Conservation (phyloP, 1,140 invertebrate species). For the Paraescarpia echinospica region DNA sequence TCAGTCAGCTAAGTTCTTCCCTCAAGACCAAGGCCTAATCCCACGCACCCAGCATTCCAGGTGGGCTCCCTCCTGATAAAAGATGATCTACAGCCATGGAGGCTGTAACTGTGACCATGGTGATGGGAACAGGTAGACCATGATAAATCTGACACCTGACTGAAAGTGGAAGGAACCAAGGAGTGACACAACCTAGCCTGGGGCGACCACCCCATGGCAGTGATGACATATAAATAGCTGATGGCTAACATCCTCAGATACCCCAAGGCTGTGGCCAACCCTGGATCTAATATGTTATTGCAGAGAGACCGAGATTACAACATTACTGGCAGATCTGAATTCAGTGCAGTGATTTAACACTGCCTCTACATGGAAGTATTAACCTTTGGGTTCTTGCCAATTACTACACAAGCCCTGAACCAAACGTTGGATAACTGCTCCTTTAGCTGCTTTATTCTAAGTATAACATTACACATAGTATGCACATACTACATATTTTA, state of each 20-base stretch:
- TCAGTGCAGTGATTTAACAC: too few relatives aligned
- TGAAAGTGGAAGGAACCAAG: not conserved
- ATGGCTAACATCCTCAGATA: not conserved
- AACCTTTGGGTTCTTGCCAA: too few relatives aligned
- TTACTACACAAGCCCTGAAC: too few relatives aligned
- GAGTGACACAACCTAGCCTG: not conserved
- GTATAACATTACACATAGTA: not conserved
- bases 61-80: not conserved
- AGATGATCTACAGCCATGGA: not conserved
- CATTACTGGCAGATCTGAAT: not conserved
- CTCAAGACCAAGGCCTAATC: not conserved
- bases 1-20: too few relatives aligned
- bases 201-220: not conserved
- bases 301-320: not conserved
- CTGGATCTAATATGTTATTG: not conserved
- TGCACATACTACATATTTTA: not conserved
- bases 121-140: not conserved
- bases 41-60: not conserved
- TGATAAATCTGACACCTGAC: slow-evolving; percentile 5
- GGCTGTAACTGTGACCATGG: not conserved
- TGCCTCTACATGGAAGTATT: too few relatives aligned
- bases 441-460: not conserved
- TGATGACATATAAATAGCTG: not conserved
- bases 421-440: too few relatives aligned
- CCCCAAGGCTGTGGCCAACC: not conserved